Evolutionary conservation across 2,113 vertebrate species (phyloP).

Genomic region (Miniopterus natalensis): DNA sequence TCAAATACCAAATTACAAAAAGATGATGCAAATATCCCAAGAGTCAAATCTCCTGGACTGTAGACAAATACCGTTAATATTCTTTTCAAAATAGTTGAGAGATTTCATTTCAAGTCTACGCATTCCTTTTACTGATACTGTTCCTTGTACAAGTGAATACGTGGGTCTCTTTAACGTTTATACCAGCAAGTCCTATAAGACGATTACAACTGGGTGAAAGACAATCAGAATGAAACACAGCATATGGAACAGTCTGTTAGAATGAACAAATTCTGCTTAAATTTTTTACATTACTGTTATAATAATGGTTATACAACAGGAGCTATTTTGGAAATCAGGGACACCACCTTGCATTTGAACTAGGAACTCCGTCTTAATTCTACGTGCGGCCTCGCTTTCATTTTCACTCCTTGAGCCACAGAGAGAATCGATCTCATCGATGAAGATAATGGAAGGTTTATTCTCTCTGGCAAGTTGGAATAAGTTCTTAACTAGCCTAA

Average conservation of each 20-base stretch:
- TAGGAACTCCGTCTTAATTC: constrained; percentile 98
- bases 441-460: constrained; percentile 99
- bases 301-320: neutral
- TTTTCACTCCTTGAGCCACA: constrained; percentile 98
- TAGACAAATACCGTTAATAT: constrained; percentile 16
- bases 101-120: neutral
- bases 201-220: neutral
- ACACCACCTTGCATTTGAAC: constrained; percentile 98
- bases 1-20: neutral
- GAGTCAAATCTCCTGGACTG: neutral
- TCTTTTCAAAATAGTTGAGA: constrained; percentile 10
- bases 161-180: neutral
- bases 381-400: constrained; percentile 97
- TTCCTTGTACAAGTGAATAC: neutral
- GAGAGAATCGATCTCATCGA: constrained; percentile 98
- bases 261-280: neutral
- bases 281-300: neutral
- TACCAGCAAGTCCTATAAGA: neutral
- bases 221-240: neutral
- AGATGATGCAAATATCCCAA: neutral
- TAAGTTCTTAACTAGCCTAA: constrained; percentile 97
- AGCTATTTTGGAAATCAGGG: neutral
- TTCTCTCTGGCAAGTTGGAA: constrained; percentile 96
- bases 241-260: neutral
- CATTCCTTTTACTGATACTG: neutral